Evolutionary conservation across 2,797 vertebrate species (phyloP).

Genomic region (Melanotaenia maccullochi): DNA sequence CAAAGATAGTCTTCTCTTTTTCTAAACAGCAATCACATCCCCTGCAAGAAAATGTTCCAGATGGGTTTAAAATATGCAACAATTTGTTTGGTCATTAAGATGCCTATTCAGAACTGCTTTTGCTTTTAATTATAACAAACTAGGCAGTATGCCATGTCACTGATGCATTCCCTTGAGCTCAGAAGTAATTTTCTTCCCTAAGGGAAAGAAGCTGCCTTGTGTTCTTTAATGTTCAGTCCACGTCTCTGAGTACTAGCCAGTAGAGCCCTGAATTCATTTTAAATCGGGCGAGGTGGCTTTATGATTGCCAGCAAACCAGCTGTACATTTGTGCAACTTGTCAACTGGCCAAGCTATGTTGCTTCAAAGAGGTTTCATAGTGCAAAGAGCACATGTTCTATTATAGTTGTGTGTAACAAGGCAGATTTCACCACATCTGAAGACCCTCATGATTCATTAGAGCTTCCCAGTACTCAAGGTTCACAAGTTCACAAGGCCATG

Average conservation of each 20-base stretch:
- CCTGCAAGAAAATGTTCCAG: constrained; percentile 77
- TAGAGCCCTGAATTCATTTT: constrained; percentile 47
- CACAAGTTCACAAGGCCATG: constrained; percentile 13
- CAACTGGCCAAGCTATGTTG: not conserved
- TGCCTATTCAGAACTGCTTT: constrained; percentile 74
- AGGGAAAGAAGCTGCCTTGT: constrained; percentile 55
- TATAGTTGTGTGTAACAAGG: constrained; percentile 7
- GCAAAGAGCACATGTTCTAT: not conserved
- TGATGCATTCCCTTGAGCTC: constrained; percentile 75
- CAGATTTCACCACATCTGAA: constrained; percentile 45
- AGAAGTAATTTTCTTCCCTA: constrained; percentile 72
- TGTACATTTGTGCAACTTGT: not conserved
- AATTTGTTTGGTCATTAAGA: constrained; percentile 83
- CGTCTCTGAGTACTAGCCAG: constrained; percentile 50
- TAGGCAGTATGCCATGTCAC: constrained; percentile 66
- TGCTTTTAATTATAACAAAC: constrained; percentile 80
- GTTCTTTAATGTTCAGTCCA: constrained; percentile 64
- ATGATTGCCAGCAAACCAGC: constrained; percentile 26
- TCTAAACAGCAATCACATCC: constrained; percentile 78
- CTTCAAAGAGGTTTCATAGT: not conserved
- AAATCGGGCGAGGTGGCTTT: constrained; percentile 43
- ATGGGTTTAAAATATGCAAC: constrained; percentile 82
- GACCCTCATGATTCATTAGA: constrained; percentile 37
- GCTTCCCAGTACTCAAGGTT: constrained; percentile 33
- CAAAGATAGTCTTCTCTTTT: constrained; percentile 61